A percentile compares a stretch with the other conserved stretches of the same genome.
Evolutionary conservation across 2,113 vertebrate species (phyloP).

Genomic region (Strigops habroptila): DNA sequence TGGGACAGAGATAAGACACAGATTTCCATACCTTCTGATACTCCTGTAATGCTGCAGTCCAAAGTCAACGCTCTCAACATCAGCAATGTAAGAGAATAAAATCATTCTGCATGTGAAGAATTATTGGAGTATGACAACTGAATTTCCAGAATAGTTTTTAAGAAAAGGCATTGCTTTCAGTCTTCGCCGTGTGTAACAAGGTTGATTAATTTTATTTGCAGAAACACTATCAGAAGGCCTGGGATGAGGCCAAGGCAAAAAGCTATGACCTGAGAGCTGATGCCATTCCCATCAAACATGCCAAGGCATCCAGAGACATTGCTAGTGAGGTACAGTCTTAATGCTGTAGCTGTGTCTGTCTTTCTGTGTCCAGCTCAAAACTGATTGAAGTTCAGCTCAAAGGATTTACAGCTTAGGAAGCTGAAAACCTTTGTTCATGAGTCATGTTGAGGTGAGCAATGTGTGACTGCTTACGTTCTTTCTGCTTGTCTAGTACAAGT

Average conservation of each 20-base stretch:
- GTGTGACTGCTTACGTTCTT: too few species aligned
- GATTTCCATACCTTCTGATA: conserved; percentile 71
- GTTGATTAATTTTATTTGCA: conserved; percentile 40
- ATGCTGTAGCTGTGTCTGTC: too few species aligned
- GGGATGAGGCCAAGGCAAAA: conserved; percentile 75
- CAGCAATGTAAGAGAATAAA: conserved; percentile 69
- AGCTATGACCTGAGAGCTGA: conserved; percentile 74
- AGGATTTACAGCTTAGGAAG: too few species aligned
- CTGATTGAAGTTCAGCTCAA: too few species aligned
- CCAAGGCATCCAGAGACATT: conserved; percentile 78
- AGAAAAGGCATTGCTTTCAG: not conserved
- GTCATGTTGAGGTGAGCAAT: too few species aligned
- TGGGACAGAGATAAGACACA: conserved; percentile 80
- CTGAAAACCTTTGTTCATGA: too few species aligned
- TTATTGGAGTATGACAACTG: not conserved
- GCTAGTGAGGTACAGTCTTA: conserved; percentile 77
- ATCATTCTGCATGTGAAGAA: not conserved
- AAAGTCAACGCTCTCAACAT: conserved; percentile 76
- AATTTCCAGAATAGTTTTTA: not conserved
- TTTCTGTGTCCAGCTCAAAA: too few species aligned
- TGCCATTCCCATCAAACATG: conserved; percentile 74
- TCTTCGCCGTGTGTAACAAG: not conserved
- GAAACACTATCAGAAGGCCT: conserved; percentile 78
- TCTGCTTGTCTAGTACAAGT: too few species aligned
- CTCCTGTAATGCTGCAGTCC: conserved; percentile 75